These are phyloP conservation scores for Mustela lutreola DNA, from an alignment of 2,113 vertebrate genomes.

Conservation along the genomic window DNA sequence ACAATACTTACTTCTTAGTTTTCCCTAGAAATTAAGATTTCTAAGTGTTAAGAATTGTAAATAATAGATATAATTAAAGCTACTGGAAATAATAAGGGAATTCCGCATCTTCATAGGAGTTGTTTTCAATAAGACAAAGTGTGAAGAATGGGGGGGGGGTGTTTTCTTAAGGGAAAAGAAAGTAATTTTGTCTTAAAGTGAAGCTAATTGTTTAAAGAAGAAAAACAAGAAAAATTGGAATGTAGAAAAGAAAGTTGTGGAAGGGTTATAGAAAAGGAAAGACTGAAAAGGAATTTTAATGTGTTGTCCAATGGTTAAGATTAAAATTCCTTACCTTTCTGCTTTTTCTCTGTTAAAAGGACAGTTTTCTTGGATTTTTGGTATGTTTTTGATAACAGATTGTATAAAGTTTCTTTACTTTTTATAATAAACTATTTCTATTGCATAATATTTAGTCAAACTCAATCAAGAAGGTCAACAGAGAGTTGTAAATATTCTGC, in stretches of 20 bases:
- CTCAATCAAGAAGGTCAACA: slow-evolving; percentile 72
- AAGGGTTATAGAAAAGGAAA: not conserved
- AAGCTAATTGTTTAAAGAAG: not conserved
- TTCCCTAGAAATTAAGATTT: not conserved
- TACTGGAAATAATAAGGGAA: not conserved
- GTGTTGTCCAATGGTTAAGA: not conserved
- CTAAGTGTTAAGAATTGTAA: not conserved
- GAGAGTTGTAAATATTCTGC: slow-evolving; percentile 64
- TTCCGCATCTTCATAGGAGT: not conserved
- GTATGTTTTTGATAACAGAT: not conserved
- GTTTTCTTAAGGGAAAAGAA: not conserved
- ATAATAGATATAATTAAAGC: not conserved
- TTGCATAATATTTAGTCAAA: slow-evolving; percentile 72
- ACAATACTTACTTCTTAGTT: not conserved
- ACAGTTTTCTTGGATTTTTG: not conserved
- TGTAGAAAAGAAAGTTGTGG: not conserved
- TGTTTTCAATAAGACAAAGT: not conserved
- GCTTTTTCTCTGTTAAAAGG: not conserved
- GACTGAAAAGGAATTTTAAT: not conserved
- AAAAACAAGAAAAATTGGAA: not conserved
- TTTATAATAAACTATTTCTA: slow-evolving; percentile 70
- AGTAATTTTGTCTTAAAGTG: not conserved
- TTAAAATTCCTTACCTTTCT: not conserved
- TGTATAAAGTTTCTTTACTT: not conserved
- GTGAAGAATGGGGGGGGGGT: not conserved